These are phyloP conservation scores for Lampris incognitus DNA, from an alignment of 2,113 vertebrate species.

Conservation along the genomic window DNA sequence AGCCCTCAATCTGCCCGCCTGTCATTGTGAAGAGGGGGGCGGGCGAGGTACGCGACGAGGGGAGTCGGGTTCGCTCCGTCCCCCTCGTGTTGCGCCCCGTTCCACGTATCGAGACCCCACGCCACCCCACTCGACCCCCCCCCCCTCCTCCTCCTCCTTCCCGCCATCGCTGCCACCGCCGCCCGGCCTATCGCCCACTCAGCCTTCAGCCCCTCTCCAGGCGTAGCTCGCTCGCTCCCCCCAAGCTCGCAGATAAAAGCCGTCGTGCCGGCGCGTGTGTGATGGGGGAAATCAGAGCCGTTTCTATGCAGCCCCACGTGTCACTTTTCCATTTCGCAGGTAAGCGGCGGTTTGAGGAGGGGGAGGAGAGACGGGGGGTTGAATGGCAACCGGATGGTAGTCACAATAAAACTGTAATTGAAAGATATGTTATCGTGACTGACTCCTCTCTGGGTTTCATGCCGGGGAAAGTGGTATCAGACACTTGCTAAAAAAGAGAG, in stretches of 20 bases:
- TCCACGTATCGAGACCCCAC: slow-evolving; percentile 52
- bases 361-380: slow-evolving; percentile 57
- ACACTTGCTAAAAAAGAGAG: slow-evolving; percentile 56
- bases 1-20: slow-evolving; percentile 84
- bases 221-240: slow-evolving; percentile 44
- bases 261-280: slow-evolving; percentile 41
- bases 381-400: slow-evolving; percentile 78
- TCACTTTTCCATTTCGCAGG: slow-evolving; percentile 77
- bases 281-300: slow-evolving; percentile 69
- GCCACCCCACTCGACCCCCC: neutral
- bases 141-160: slow-evolving; percentile 29
- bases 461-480: slow-evolving; percentile 71
- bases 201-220: slow-evolving; percentile 51
- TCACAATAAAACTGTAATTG: slow-evolving; percentile 85
- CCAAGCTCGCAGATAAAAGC: slow-evolving; percentile 70
- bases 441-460: slow-evolving; percentile 65
- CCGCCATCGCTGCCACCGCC: slow-evolving; percentile 1
- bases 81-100: slow-evolving; percentile 48
- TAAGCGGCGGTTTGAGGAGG: slow-evolving; percentile 60
- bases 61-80: slow-evolving; percentile 63
- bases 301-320: slow-evolving; percentile 76
- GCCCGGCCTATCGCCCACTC: neutral
- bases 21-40: slow-evolving; percentile 79
- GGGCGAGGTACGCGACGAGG: slow-evolving; percentile 71
- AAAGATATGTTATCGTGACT: slow-evolving; percentile 84